phyloP scores from a whole-genome alignment of 2,888 invertebrate genomes.

The Limnephilus marmoratus region DNA sequence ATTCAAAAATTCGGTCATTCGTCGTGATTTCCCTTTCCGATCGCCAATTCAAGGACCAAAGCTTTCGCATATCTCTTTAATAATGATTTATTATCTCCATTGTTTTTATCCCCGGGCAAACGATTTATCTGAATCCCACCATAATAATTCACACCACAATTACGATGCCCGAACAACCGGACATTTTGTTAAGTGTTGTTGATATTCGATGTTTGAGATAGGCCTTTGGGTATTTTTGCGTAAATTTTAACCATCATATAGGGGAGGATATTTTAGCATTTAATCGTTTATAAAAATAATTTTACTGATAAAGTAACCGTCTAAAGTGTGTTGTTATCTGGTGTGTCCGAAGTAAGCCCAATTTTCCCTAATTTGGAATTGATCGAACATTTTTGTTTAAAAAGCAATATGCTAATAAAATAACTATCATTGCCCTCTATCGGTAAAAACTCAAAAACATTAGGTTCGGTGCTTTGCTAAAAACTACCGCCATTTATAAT shows the following conservation, averaged over 20 bases:
- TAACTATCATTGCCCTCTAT: no score
- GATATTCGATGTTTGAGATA: neutral
- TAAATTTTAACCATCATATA: neutral
- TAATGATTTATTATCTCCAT: conserved; percentile 29
- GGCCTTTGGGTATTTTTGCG: neutral
- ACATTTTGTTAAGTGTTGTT: neutral
- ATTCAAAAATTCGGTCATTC: conserved; percentile 32
- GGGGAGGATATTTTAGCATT: neutral
- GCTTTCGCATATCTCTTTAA: conserved; percentile 25
- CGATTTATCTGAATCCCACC: conserved; percentile 19
- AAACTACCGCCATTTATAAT: no score
- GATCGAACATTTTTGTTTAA: no score
- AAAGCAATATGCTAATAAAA: no score
- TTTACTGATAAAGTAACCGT: neutral
- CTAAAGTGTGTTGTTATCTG: no score
- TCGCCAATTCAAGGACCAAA: conserved; percentile 18
- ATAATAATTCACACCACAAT: conserved; percentile 26
- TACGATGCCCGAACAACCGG: neutral
- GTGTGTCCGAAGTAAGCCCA: no score
- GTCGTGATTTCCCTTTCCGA: conserved; percentile 29
- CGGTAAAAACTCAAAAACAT: no score
- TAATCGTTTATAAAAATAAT: neutral
- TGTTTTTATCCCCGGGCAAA: conserved; percentile 39
- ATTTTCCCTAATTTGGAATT: no score
- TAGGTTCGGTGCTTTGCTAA: no score